Evolutionary conservation across 2,888 invertebrate genomes (phyloP), one percentile per base, ranked within the genome.

Genomic region (Drosophila bunnanda): DNA sequence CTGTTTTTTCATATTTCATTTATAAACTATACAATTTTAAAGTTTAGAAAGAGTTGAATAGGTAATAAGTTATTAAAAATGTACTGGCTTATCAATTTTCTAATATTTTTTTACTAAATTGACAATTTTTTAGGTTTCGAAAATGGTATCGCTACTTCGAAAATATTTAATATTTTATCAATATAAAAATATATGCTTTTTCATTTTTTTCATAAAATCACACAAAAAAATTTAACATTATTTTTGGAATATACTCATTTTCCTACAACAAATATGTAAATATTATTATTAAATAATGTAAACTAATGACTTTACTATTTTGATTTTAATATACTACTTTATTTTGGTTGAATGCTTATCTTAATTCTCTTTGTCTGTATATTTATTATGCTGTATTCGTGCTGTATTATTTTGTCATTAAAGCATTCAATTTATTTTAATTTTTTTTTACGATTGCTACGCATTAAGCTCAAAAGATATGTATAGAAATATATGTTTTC

Each of bases 401-500:
- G 22, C 15, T 4, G 15, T 20, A 10, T 10, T 34, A 52, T 52
- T 50, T 22, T 10, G 0, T 9, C 6, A 32, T 50, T 32, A 30
- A 32, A 48, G 20, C 20, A 1, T 15, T 32, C 9, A 32, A 32
- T 52, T 34, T 52, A 34, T 34, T 15, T 15, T 52, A 34, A 52
- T 34, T 22, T 52, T 34, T 52, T 52, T 52, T 34, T 22, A 34
- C 22, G 15, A 34, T 34, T 52, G 34, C 9, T 22, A 22, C 50
- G 20, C 50, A 52, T 15, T 50, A 20, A 50, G 15, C 32, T 15
- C 15, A 0, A 32, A 6, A 5, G 6, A 34, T 22, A 22, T 22
- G 20, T 34, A 52, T 22, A 10, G 15, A 30, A 30, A 46, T 30
- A 48, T 34, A 39, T 41, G 30, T 41, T 34, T 36, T 17, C 15